A percentile compares a stretch with the other conserved stretches of the same genome.
Evolutionary conservation across 2,797 vertebrate genomes (phyloP).

Genomic region (Gila robusta): DNA sequence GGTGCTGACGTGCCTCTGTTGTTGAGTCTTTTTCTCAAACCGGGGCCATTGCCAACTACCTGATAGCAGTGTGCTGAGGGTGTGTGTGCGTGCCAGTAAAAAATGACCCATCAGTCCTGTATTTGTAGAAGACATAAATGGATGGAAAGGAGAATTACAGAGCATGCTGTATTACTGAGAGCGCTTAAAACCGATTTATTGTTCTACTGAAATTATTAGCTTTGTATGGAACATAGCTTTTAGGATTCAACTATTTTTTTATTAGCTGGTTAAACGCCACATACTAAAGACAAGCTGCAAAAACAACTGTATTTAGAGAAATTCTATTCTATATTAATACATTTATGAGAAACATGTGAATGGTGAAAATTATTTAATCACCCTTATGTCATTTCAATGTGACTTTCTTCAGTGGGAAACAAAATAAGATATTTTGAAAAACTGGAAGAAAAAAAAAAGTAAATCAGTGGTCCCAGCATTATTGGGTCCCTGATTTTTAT

Average conservation of each 20-base stretch:
- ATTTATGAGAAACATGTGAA: neutral
- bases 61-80: slow-evolving; percentile 76
- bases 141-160: neutral
- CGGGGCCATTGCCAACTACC: slow-evolving; percentile 79
- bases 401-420: neutral
- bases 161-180: neutral
- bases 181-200: neutral
- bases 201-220: neutral
- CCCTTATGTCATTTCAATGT: neutral
- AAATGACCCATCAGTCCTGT: slow-evolving; percentile 46
- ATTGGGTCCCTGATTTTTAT: neutral
- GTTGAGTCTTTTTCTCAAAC: slow-evolving; percentile 82
- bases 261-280: slow-evolving; percentile 4
- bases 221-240: slow-evolving; percentile 8
- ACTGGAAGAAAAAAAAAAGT: neutral
- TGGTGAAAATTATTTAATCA: neutral
- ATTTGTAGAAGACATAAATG: slow-evolving; percentile 18
- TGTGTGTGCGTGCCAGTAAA: slow-evolving; percentile 37
- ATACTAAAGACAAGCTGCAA: slow-evolving; percentile 14
- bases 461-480: neutral
- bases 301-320: neutral
- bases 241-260: slow-evolving; percentile 16
- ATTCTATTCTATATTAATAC: neutral
- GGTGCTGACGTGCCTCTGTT: slow-evolving; percentile 82
- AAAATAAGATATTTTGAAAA: neutral